Conservation (phyloP, 2,113 vertebrate genomes). For the Mesoclemmys tuberculata region DNA sequence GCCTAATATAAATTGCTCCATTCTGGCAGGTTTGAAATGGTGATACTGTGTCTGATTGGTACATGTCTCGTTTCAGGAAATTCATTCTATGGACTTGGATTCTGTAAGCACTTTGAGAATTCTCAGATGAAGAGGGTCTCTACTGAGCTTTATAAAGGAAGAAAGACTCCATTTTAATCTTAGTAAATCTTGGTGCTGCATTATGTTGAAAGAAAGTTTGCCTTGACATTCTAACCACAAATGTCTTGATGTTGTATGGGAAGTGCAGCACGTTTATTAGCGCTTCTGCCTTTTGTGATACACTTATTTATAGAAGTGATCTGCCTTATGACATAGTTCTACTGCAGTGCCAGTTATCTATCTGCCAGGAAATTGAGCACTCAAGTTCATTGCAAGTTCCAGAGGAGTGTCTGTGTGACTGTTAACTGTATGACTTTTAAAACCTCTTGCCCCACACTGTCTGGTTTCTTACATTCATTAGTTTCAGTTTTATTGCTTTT, state of each 20-base stretch:
- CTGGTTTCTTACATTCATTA: background rate
- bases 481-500: background rate
- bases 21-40: background rate
- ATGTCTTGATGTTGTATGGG: background rate
- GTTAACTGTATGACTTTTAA: background rate
- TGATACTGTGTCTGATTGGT: background rate
- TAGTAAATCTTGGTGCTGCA: background rate
- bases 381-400: fast-evolving
- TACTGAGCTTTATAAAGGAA: background rate
- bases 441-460: background rate
- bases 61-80: background rate
- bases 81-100: background rate
- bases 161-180: background rate
- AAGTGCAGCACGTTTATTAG: background rate
- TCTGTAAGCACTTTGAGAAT: background rate
- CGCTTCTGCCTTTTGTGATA: background rate
- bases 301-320: background rate
- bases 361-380: background rate
- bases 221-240: background rate
- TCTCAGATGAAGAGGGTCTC: background rate
- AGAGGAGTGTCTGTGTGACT: background rate
- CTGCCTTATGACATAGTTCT: background rate
- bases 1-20: background rate
- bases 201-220: background rate
- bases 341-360: background rate